A percentile compares a stretch with the other conserved stretches of the same genome.
phyloP scores from a whole-genome alignment of 2,113 vertebrate species.

The Melanerpes formicivorus region DNA sequence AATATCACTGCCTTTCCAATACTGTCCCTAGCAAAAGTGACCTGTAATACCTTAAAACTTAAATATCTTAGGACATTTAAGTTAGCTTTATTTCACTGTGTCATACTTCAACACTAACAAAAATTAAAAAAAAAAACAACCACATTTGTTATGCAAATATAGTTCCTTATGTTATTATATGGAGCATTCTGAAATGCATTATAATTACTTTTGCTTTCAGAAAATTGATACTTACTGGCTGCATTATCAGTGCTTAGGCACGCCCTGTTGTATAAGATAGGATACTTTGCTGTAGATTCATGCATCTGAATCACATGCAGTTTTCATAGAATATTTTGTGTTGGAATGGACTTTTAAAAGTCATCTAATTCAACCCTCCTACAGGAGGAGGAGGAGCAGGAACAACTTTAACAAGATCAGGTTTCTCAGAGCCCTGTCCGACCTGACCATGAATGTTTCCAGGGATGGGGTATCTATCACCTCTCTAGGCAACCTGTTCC shows the following conservation, averaged over 20 bases:
- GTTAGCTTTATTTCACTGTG: neutral
- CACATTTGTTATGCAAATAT: neutral
- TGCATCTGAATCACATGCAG: slow-evolving; percentile 12
- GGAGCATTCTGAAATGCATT: neutral
- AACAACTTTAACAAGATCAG: neutral
- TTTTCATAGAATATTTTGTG: neutral
- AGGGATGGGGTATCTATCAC: neutral
- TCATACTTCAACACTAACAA: neutral
- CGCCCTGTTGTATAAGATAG: neutral
- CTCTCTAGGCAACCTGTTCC: neutral
- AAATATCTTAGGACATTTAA: neutral
- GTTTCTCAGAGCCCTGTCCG: neutral
- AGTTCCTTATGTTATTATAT: neutral
- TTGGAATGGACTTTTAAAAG: neutral
- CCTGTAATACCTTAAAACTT: neutral
- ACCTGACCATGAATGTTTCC: neutral
- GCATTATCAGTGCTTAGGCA: neutral
- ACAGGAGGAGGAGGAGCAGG: neutral
- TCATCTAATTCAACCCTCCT: neutral
- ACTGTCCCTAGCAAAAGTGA: neutral
- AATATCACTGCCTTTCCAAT: neutral
- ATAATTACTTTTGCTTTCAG: neutral
- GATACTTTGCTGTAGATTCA: neutral
- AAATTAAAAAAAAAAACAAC: neutral
- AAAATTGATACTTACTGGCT: neutral